Evolutionary conservation across 2,797 vertebrate genomes (phyloP).

Genomic region (Periophthalmus magnuspinnatus): DNA sequence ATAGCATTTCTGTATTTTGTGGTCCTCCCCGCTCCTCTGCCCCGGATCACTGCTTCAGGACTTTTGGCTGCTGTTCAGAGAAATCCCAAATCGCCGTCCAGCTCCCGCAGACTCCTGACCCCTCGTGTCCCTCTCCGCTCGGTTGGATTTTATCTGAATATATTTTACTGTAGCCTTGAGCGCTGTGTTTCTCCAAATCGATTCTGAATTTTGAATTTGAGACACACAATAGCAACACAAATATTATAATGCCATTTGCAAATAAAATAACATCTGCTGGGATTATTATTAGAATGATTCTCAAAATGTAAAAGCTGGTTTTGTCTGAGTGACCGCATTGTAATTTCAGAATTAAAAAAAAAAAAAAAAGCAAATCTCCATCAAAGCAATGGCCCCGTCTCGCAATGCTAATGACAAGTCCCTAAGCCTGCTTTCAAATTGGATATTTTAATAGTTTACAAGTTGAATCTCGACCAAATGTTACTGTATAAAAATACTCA

Average conservation of each 20-base stretch:
- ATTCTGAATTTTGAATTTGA: not conserved
- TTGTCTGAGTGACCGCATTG: too few species aligned
- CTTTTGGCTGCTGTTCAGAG: conserved; percentile 80
- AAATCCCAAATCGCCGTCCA: conserved; percentile 75
- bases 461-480: too few species aligned
- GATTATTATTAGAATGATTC: too few species aligned
- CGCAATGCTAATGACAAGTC: too few species aligned
- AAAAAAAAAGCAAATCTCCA: not conserved
- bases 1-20: conserved; percentile 42
- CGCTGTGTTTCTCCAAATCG: not conserved
- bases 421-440: not conserved
- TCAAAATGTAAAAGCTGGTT: too few species aligned
- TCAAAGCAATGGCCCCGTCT: too few species aligned
- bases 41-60: conserved; percentile 64
- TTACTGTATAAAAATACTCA: too few species aligned
- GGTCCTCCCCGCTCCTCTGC: conserved; percentile 9
- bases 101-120: conserved; percentile 65
- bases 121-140: conserved; percentile 8
- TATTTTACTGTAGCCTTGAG: not conserved
- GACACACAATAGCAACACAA: not conserved
- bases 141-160: not conserved
- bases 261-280: too few species aligned
- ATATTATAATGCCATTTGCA: not conserved
- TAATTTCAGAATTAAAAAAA: too few species aligned
- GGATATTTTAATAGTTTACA: too few species aligned